These are phyloP conservation scores for Gymnarchus niloticus DNA, from an alignment of 2,113 vertebrate species.

Conservation along the genomic window DNA sequence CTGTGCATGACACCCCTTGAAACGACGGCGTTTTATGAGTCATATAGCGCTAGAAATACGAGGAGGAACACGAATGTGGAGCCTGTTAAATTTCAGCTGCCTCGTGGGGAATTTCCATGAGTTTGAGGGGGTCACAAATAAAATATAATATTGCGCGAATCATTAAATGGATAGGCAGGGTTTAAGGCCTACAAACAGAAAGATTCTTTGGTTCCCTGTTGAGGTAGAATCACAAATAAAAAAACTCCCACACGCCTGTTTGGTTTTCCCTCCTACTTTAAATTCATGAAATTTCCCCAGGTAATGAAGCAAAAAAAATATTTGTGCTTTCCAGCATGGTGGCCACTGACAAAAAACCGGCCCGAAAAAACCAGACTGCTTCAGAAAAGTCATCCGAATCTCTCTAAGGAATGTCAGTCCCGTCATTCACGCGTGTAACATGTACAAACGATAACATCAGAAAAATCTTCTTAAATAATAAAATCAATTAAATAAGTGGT, in stretches of 20 bases:
- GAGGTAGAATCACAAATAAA: background rate
- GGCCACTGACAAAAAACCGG: background rate
- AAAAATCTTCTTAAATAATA: background rate
- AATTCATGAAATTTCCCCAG: background rate
- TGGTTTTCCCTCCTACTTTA: background rate
- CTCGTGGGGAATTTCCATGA: background rate
- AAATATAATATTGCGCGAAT: background rate
- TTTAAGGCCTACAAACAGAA: background rate
- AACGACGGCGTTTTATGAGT: background rate
- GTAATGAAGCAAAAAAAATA: background rate
- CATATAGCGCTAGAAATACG: constrained; percentile 30
- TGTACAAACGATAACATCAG: constrained; percentile 6
- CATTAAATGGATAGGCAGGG: background rate
- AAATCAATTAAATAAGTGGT: background rate
- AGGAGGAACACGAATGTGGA: constrained; percentile 21
- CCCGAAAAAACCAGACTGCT: background rate
- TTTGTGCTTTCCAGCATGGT: background rate
- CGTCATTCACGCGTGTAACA: background rate
- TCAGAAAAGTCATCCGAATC: background rate
- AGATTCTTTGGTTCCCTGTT: background rate
- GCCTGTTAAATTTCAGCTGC: background rate
- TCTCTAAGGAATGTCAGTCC: constrained; percentile 4
- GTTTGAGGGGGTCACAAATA: background rate
- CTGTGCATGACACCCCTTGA: background rate
- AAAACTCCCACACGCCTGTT: constrained; percentile 5